Base-by-base conservation (phyloP, 2,888 invertebrate species). In the Penaeus monodon region DNA sequence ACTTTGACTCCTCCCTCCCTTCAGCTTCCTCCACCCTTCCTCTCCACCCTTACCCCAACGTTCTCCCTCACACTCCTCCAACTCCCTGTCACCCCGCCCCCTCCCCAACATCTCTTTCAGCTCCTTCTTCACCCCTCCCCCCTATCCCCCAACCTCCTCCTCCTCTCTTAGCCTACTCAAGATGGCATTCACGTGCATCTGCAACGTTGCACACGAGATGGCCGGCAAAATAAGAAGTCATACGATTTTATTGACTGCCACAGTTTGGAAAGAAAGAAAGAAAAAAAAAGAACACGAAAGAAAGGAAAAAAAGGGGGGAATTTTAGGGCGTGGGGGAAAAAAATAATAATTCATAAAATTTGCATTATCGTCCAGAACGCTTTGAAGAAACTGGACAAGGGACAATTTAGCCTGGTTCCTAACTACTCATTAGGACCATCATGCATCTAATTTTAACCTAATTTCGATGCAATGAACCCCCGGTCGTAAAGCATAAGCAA, bases 401-500 rank as follows among this genome's bases (percentile, higher is more conserved):
- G 81, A 29, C 68, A 33, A 49, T 68, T 81, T 33, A 49, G 63
- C 82, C 74, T 38, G 73, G 73, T n/a, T 73, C 82, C 70, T 70
- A 73, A 82, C 82, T 63, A 63, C 44, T 29, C 73, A 64, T 82
- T 82, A 81, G 73, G 57, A 74, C 82, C 63, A 74, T 73, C 64
- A 82, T 74, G 74, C 63, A 73, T 82, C 82, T 82, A 82, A 82
- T 82, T 82, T 82, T 73, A 82, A 82, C 74, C 82, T 73, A 57
- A 82, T 82, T 82, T 82, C 81, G 70, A 82, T 57, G 57, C 57
- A 57, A 57, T 57, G 57, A 57, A 57, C 57, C 57, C 57, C 57
- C 17, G 57, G 17, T 12, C 57, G 57, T 57, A 57, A 57, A 57
- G 57, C 57, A 57, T 57, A 57, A 57, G 57, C 57, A 57, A 57